These are phyloP conservation scores for Monomorium pharaonis DNA, from an alignment of 1,140 invertebrate species.

Conservation along the genomic window DNA sequence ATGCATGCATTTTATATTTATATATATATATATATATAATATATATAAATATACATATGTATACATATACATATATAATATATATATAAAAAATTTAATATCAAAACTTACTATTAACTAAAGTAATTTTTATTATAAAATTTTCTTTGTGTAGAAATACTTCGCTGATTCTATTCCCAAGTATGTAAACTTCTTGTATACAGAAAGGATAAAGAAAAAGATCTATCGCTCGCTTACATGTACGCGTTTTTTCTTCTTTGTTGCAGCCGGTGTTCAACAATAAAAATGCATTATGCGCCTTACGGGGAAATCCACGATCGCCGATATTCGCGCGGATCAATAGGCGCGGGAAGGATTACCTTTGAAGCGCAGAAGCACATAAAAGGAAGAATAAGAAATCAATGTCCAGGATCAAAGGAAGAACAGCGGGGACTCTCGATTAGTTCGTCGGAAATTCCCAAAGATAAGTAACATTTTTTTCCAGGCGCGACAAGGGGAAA, in stretches of 20 bases:
- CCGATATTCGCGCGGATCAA: slow-evolving; percentile 10
- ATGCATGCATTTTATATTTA: too few relatives aligned
- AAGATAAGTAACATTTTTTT: slow-evolving; percentile 36
- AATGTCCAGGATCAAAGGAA: slow-evolving; percentile 53
- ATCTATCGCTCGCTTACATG: not conserved
- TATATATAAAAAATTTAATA: too few relatives aligned
- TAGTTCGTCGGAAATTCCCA: slow-evolving; percentile 43
- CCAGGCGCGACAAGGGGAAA: not conserved
- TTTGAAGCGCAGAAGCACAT: slow-evolving; percentile 70
- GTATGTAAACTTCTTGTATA: not conserved
- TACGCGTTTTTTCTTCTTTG: slow-evolving; percentile 20
- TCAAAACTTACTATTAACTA: too few relatives aligned
- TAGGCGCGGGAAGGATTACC: slow-evolving; percentile 50
- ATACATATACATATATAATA: too few relatives aligned
- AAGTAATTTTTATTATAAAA: too few relatives aligned
- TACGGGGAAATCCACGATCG: slow-evolving; percentile 52
- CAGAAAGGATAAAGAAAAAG: slow-evolving; percentile 23
- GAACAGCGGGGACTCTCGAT: slow-evolving; percentile 57
- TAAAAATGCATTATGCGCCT: slow-evolving; percentile 43
- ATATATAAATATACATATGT: too few relatives aligned
- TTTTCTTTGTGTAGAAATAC: not conserved
- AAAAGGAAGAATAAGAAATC: slow-evolving; percentile 41
- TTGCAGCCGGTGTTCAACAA: slow-evolving; percentile 20
- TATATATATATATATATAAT: too few relatives aligned
- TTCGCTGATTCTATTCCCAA: not conserved